These are phyloP conservation scores for Atrichornis clamosus DNA, from an alignment of 2,113 vertebrate genomes.

Conservation along the genomic window DNA sequence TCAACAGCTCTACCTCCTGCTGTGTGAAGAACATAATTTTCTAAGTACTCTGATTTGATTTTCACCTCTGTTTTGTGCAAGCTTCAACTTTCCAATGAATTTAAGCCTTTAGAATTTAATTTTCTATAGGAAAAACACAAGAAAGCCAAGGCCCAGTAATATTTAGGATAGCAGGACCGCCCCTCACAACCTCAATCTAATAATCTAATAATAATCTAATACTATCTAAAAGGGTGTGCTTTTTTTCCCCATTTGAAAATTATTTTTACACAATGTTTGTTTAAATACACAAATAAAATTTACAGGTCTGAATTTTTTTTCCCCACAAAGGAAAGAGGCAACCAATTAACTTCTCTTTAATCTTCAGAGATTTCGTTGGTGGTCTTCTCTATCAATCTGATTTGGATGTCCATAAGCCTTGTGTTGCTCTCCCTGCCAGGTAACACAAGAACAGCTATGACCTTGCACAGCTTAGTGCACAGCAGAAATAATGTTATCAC, in stretches of 20 bases:
- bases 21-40: slow-evolving; percentile 1
- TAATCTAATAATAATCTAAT: background rate
- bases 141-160: background rate
- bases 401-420: background rate
- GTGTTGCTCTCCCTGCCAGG: background rate
- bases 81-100: background rate
- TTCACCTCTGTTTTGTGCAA: background rate
- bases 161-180: background rate
- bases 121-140: background rate
- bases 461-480: background rate
- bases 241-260: background rate
- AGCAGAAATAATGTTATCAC: background rate
- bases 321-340: background rate
- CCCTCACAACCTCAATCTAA: background rate
- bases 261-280: background rate
- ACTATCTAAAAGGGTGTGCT: background rate
- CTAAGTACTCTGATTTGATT: background rate
- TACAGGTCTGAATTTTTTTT: background rate
- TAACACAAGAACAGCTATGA: background rate
- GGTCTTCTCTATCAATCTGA: background rate
- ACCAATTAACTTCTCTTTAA: background rate
- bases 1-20: slow-evolving; percentile 4
- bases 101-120: background rate
- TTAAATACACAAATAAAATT: background rate
- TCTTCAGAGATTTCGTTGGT: background rate